Conservation (phyloP, 2,797 vertebrate species). For the Phalanger gymnotis region DNA sequence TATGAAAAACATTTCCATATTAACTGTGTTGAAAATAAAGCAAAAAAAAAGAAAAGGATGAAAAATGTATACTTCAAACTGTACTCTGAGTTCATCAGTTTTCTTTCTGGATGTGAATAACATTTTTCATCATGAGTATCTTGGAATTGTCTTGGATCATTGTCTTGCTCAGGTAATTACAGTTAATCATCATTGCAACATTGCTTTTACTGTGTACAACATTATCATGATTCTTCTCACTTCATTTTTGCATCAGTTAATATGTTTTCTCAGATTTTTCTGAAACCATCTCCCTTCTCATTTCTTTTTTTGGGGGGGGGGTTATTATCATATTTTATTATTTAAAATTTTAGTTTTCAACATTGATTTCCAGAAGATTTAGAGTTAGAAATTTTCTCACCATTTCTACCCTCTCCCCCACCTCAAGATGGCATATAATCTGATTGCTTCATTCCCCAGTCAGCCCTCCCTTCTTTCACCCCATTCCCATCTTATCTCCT, state of each 20-base stretch:
- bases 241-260: not conserved
- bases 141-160: not conserved
- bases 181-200: not conserved
- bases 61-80: not conserved
- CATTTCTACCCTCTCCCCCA: no score
- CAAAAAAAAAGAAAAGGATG: not conserved
- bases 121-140: not conserved
- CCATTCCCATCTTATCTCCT: no score
- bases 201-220: not conserved
- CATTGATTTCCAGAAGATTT: no score
- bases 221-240: not conserved
- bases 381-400: no score
- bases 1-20: not conserved
- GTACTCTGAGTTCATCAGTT: no score
- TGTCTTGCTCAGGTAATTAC: not conserved
- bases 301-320: no score
- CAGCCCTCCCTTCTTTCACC: no score
- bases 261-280: not conserved
- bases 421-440: no score
- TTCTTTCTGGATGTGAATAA: not conserved
- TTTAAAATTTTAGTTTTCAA: no score
- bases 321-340: no score
- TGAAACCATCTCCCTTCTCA: not conserved
- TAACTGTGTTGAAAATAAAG: not conserved
- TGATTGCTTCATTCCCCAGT: no score